A percentile compares a stretch with the other conserved stretches of the same genome.
phyloP scores from a whole-genome alignment of 1,140 invertebrate genomes.

The Liolophura sinensis region DNA sequence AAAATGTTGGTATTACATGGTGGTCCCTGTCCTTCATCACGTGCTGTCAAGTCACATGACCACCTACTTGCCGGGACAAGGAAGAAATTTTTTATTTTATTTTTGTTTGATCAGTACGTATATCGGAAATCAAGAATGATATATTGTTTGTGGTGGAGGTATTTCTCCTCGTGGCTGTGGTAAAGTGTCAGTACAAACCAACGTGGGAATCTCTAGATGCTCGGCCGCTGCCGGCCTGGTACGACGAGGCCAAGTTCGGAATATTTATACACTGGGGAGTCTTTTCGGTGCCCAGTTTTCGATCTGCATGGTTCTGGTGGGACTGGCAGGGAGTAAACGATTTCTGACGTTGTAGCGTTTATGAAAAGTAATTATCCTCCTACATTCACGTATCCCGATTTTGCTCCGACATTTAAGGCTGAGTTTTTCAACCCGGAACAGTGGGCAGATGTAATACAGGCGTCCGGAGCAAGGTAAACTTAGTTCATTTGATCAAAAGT shows the following conservation, averaged over 20 bases:
- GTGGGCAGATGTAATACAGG: constrained; percentile 31
- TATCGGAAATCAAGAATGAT: no score
- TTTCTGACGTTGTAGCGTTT: constrained; percentile 23
- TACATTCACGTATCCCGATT: constrained; percentile 39
- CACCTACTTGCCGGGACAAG: no score
- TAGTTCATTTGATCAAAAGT: background rate
- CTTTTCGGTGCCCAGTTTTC: constrained; percentile 77
- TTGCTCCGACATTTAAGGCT: constrained; percentile 33
- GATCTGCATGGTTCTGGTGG: constrained; percentile 44
- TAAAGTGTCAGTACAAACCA: constrained; percentile 36
- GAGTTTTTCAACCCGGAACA: constrained; percentile 31
- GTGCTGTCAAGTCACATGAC: no score
- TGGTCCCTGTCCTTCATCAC: no score
- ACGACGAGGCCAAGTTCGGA: constrained; percentile 85
- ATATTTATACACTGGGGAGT: constrained; percentile 95
- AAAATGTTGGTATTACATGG: no score
- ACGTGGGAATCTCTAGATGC: constrained; percentile 83
- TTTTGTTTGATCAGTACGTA: no score
- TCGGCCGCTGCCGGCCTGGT: constrained; percentile 83
- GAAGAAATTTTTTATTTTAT: no score
- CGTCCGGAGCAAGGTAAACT: constrained; percentile 32
- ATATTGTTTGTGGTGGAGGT: no score
- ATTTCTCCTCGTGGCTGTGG: no score
- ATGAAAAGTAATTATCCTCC: constrained; percentile 38
- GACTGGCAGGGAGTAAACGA: constrained; percentile 29